A percentile compares a stretch with the other conserved stretches of the same genome.
Conservation (phyloP, 2,113 vertebrate genomes). For the Sebastes fasciatus region DNA sequence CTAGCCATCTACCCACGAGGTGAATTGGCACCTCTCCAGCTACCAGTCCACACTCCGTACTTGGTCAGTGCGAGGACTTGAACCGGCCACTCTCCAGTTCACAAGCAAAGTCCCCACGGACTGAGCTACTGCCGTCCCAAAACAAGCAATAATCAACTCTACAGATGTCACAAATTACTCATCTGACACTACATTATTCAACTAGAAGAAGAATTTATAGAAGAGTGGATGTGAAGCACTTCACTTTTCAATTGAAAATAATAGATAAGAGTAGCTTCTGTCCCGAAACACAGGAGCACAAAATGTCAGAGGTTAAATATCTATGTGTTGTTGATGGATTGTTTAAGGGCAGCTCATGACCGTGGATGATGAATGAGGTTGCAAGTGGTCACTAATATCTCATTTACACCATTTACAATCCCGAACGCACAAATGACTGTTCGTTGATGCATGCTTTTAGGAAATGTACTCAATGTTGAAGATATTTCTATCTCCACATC, state of each 20-base stretch:
- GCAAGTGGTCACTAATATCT: not conserved
- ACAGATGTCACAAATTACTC: not conserved
- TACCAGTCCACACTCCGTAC: too few species aligned
- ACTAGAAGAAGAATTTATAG: not conserved
- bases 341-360: not conserved
- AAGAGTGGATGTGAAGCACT: not conserved
- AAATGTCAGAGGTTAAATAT: conserved; percentile 2
- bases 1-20: too few species aligned
- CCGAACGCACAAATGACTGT: too few species aligned
- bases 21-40: too few species aligned
- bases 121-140: too few species aligned
- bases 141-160: too few species aligned
- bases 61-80: too few species aligned
- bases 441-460: too few species aligned
- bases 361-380: not conserved
- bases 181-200: not conserved
- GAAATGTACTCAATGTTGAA: too few species aligned
- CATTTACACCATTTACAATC: not conserved
- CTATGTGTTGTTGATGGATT: not conserved
- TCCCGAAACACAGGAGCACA: not conserved
- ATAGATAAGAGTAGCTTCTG: not conserved
- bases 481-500: too few species aligned
- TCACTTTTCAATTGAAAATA: not conserved
- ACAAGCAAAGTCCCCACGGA: too few species aligned
- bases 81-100: too few species aligned